phyloP scores from a whole-genome alignment of 2,797 vertebrate genomes.

The Neostethus bicornis region DNA sequence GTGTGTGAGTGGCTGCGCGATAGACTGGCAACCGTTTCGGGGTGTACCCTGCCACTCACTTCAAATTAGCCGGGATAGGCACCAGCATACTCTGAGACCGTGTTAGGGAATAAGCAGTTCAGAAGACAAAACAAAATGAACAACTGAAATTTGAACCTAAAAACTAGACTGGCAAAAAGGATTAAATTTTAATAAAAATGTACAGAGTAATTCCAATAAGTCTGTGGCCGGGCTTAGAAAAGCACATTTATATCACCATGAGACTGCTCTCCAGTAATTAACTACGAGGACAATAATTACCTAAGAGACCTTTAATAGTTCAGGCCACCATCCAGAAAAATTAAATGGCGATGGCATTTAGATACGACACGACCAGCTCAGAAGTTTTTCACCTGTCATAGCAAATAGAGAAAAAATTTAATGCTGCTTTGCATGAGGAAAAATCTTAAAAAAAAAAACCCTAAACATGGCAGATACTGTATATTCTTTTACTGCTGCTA shows the following conservation, averaged over 20 bases:
- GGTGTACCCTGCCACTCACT: too few relatives aligned
- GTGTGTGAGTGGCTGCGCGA: too few relatives aligned
- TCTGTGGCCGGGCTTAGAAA: slow-evolving; percentile 1
- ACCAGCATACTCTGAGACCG: too few relatives aligned
- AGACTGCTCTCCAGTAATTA: slow-evolving; percentile 19
- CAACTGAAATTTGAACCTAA: too few relatives aligned
- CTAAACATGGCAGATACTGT: slow-evolving; percentile 12
- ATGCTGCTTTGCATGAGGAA: slow-evolving; percentile 6
- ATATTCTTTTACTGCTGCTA: slow-evolving; percentile 22
- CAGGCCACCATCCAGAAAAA: slow-evolving; percentile 16
- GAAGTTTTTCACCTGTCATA: background rate
- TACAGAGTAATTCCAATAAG: background rate
- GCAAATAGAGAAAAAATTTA: background rate
- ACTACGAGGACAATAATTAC: slow-evolving; percentile 43
- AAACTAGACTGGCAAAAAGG: background rate
- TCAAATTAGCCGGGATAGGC: too few relatives aligned
- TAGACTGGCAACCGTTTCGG: too few relatives aligned
- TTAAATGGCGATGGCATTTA: slow-evolving; percentile 19
- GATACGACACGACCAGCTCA: slow-evolving; percentile 18
- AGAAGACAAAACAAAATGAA: too few relatives aligned
- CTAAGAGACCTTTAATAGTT: slow-evolving; percentile 41
- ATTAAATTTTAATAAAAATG: background rate
- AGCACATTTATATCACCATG: slow-evolving; percentile 12
- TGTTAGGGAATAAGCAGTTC: too few relatives aligned
- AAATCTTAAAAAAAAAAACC: slow-evolving; percentile 23